Conservation (phyloP, 2,797 vertebrate species). For the Perodicticus potto region DNA sequence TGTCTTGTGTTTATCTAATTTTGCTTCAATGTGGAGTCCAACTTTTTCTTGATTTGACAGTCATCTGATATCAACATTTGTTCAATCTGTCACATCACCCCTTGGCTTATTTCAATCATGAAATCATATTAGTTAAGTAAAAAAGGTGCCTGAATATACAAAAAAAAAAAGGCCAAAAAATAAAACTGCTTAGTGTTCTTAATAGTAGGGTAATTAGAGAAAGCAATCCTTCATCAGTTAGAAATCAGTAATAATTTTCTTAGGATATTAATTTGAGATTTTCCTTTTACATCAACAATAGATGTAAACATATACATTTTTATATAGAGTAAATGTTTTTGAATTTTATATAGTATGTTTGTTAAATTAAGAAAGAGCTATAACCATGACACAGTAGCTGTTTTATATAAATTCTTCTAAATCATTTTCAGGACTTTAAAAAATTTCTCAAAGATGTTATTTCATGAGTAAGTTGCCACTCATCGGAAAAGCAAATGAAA, state of each 20-base stretch:
- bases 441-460: background rate
- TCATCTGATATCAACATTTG: background rate
- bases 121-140: background rate
- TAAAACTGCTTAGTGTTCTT: background rate
- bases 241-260: conserved; percentile 9
- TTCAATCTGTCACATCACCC: background rate
- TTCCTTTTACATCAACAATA: conserved; percentile 5
- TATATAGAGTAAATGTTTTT: background rate
- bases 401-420: background rate
- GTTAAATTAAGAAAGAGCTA: conserved; percentile 36
- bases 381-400: background rate
- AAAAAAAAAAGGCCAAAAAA: background rate
- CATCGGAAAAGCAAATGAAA: conserved; percentile 40
- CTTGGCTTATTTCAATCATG: background rate
- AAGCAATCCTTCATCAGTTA: background rate
- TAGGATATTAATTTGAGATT: conserved; percentile 39
- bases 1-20: background rate
- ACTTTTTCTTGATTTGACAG: background rate
- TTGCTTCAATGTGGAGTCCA: background rate
- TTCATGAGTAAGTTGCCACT: background rate
- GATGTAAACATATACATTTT: background rate
- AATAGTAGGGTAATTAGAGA: background rate
- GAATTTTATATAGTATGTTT: conserved; percentile 30
- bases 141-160: background rate
- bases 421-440: conserved; percentile 7